A percentile compares a stretch with the other conserved stretches of the same genome.
Evolutionary conservation across 2,888 invertebrate genomes (phyloP).

Genomic region (Pristionchus exspectatus): DNA sequence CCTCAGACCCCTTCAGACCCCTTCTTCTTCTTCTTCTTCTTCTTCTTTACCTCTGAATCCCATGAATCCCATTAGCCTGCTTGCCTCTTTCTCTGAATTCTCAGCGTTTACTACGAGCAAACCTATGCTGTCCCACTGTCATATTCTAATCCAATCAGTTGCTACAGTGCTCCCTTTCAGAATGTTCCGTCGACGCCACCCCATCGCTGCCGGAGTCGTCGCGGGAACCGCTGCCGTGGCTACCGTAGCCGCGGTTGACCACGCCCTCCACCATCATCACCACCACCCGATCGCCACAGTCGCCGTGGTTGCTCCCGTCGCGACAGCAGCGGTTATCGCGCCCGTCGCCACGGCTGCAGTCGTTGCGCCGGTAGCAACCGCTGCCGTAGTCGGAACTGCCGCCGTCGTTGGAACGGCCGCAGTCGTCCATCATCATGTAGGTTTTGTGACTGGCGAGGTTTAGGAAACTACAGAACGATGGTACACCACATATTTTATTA

Average conservation of each 20-base stretch:
- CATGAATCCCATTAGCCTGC: too few species aligned
- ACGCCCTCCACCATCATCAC: not conserved
- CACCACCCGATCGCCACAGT: not conserved
- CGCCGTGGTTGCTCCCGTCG: not conserved
- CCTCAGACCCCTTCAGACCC: too few species aligned
- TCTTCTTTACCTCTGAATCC: too few species aligned
- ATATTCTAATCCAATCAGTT: too few species aligned
- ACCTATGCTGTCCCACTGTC: too few species aligned
- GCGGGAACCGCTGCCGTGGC: not conserved
- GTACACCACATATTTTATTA: not conserved
- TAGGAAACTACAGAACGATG: not conserved
- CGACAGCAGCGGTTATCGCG: not conserved
- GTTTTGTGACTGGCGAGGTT: slow-evolving; percentile 13
- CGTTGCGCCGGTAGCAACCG: not conserved
- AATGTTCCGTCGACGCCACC: not conserved
- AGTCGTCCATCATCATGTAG: not conserved
- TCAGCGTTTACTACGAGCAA: too few species aligned
- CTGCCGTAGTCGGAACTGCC: too few species aligned
- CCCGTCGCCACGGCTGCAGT: not conserved
- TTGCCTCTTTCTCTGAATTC: too few species aligned
- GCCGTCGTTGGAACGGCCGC: not conserved
- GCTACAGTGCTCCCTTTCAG: too few species aligned
- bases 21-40: too few species aligned
- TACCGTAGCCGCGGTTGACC: not conserved
- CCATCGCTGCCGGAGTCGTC: not conserved